phyloP scores from a whole-genome alignment of 2,113 vertebrate species.

The Genyomyrus donnyi region DNA sequence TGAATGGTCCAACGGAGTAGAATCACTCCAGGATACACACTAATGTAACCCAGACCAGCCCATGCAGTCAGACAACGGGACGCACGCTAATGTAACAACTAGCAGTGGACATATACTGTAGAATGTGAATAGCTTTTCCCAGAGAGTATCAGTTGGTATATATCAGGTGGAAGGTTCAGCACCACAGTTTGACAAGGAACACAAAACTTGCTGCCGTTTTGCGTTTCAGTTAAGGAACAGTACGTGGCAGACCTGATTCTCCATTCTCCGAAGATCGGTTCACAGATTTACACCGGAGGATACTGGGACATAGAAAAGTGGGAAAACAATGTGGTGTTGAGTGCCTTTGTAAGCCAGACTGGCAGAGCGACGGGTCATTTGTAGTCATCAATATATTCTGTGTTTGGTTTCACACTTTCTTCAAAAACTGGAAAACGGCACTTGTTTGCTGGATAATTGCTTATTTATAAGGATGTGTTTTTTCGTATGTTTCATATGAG shows the following conservation, averaged over 20 bases:
- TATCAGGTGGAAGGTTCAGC: neutral
- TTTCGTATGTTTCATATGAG: no score
- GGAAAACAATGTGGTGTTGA: neutral
- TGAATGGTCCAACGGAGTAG: no score
- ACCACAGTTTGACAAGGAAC: neutral
- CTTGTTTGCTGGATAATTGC: no score
- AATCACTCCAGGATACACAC: no score
- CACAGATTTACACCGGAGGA: neutral
- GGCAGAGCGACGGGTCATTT: neutral
- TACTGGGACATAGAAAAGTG: neutral
- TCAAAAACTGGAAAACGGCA: no score
- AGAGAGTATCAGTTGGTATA: neutral
- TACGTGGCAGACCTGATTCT: neutral
- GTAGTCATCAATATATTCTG: no score
- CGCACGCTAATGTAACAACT: neutral
- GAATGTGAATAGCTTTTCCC: neutral
- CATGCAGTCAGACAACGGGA: neutral
- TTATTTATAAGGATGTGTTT: no score
- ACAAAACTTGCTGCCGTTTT: neutral
- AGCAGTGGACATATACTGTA: no score
- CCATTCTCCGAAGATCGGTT: neutral
- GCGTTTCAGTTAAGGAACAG: neutral
- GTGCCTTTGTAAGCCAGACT: neutral
- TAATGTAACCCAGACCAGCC: neutral
- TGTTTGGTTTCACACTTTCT: no score